These are phyloP conservation scores for Archilochus colubris DNA, from an alignment of 2,113 vertebrate species.

Conservation along the genomic window DNA sequence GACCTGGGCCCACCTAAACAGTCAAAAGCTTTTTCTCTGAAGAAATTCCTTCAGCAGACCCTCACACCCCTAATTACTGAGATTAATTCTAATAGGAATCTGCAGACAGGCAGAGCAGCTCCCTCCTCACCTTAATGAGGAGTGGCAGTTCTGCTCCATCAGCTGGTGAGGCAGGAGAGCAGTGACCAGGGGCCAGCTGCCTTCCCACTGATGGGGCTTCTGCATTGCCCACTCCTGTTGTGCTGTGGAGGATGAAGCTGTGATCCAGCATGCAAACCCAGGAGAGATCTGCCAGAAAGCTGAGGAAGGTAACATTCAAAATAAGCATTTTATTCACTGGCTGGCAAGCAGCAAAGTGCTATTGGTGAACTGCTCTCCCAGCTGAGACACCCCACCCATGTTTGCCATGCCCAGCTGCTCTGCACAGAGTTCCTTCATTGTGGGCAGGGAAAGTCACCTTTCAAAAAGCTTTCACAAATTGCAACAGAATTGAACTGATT, in stretches of 20 bases:
- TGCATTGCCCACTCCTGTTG: background rate
- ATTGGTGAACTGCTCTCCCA: background rate
- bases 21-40: background rate
- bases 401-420: background rate
- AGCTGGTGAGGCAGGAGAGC: background rate
- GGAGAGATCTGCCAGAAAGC: background rate
- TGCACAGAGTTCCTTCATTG: background rate
- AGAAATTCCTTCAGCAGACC: background rate
- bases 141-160: background rate
- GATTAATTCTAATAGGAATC: background rate
- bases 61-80: background rate
- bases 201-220: background rate
- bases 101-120: background rate
- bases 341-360: background rate
- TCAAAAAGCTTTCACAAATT: background rate
- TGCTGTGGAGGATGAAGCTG: background rate
- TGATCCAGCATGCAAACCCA: accelerated
- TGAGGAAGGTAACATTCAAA: background rate
- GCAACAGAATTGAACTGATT: background rate
- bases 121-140: slow-evolving; percentile 2
- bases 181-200: background rate
- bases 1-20: background rate
- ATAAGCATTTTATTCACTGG: background rate
- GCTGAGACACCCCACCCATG: accelerated
- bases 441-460: background rate